Evolutionary conservation across 2,113 vertebrate species (phyloP).

Genomic region (Hydropotes inermis): DNA sequence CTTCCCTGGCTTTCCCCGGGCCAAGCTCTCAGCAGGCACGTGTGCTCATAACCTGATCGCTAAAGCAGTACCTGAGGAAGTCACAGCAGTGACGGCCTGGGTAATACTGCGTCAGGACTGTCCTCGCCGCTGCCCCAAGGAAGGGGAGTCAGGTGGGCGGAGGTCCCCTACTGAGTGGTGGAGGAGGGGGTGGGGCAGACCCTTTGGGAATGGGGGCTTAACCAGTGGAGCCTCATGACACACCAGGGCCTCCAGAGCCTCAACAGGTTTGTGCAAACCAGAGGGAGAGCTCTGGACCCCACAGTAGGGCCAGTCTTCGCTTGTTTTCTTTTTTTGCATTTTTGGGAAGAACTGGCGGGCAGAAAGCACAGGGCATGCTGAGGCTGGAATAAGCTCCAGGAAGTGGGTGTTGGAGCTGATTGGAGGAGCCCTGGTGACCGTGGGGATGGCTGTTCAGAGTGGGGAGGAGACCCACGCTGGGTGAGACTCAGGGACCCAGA

Average conservation of each 20-base stretch:
- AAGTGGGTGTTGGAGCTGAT: accelerated
- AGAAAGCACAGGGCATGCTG: accelerated
- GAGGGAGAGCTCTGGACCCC: neutral
- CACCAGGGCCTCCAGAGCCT: neutral
- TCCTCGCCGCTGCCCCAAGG: neutral
- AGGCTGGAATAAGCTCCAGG: no score
- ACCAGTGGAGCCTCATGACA: neutral
- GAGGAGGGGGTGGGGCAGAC: neutral
- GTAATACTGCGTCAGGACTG: neutral
- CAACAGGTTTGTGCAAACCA: neutral
- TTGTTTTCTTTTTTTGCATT: neutral
- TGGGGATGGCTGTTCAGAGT: neutral
- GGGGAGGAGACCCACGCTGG: accelerated
- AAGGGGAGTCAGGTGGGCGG: neutral
- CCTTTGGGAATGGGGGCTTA: neutral
- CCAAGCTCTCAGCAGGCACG: neutral
- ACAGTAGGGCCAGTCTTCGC: no score
- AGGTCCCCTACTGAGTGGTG: neutral
- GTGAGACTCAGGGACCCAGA: neutral
- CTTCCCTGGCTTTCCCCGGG: neutral
- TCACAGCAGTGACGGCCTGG: neutral
- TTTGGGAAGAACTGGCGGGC: neutral
- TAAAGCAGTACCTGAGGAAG: neutral
- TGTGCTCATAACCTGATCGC: neutral
- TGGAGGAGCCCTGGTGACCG: accelerated